Evolutionary conservation across 2,888 invertebrate genomes (phyloP), one percentile per base, ranked within the genome.

Genomic region (Nephrocerus scutellatus): DNA sequence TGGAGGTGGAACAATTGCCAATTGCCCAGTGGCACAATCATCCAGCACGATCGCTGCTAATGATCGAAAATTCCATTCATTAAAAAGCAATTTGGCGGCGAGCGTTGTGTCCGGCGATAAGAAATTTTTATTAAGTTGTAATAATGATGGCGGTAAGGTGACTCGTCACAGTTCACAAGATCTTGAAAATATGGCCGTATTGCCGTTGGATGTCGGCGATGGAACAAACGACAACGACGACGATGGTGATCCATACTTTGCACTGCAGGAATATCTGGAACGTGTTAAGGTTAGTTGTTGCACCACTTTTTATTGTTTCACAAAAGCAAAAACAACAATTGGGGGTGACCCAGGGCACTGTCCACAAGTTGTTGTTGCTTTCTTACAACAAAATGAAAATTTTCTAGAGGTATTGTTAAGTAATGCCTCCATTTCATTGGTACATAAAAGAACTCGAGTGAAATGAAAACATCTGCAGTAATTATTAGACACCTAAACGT

Each of bases 191-290:
- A 53, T 63, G 48, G 54, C 62, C 38, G 49, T 62, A 29, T 49
- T 64, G 50, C n/a, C n/a, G n/a, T n/a, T n/a, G n/a, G n/a, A n/a
- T n/a, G n/a, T n/a, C n/a, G n/a, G n/a, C n/a, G n/a, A n/a, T n/a
- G n/a, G n/a, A n/a, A n/a, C n/a, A n/a, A n/a, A 30, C 28, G 28
- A 6, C 15, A 32, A 54, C 39, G 59, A 62, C n/a, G 62, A 64
- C 34, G 56, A 56, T 19, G 66, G 66, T 28, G 66, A 67, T 64
- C 67, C 67, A 16, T 67, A 67, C 39, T 55, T 56, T 29, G 61
- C 57, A 15, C 48, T 67, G 30, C 61, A 67, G 50, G 64, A 63
- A 40, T 67, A 67, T 50, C 47, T 67, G 47, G 67, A 67, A 49
- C 62, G 63, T 39, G 67, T 67, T 32, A 66, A 67, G 61, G 67